These are phyloP conservation scores for Leptinotarsa lineolata DNA, from an alignment of 1,140 invertebrate genomes.

Conservation along the genomic window DNA sequence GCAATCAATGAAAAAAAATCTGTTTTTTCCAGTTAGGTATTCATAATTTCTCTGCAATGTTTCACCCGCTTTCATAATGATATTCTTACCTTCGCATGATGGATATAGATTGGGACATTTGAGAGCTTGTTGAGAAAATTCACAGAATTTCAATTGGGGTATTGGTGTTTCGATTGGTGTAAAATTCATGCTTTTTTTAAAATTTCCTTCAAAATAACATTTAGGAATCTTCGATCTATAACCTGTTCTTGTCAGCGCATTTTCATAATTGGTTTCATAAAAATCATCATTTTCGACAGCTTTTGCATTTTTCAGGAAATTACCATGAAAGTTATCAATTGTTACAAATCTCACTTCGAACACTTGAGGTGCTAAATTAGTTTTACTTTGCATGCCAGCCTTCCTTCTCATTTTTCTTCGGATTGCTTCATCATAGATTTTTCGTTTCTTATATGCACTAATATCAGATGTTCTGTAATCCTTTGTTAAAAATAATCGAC, in stretches of 20 bases:
- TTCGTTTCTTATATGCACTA: conserved; percentile 38
- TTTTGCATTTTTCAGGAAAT: not conserved
- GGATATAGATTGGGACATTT: not conserved
- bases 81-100: not conserved
- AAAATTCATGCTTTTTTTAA: not conserved
- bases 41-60: too few relatives aligned
- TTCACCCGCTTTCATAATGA: not conserved
- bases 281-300: too few relatives aligned
- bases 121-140: conserved; percentile 1
- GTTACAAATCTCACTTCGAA: conserved; percentile 37
- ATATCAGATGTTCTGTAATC: conserved; percentile 30
- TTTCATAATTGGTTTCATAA: too few relatives aligned
- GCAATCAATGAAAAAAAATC: not conserved
- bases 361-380: conserved; percentile 31
- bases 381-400: conserved; percentile 12
- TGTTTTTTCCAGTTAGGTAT: too few relatives aligned
- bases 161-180: not conserved
- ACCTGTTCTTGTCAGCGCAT: too few relatives aligned
- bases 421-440: conserved; percentile 37
- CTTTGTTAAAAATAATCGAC: conserved; percentile 39
- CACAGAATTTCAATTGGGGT: not conserved
- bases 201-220: not conserved
- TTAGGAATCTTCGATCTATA: too few relatives aligned
- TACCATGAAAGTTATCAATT: conserved; percentile 11
- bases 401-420: conserved; percentile 39